A percentile compares a stretch with the other conserved stretches of the same genome.
phyloP scores from a whole-genome alignment of 1,140 invertebrate species.

The Macrobrachium nipponense region DNA sequence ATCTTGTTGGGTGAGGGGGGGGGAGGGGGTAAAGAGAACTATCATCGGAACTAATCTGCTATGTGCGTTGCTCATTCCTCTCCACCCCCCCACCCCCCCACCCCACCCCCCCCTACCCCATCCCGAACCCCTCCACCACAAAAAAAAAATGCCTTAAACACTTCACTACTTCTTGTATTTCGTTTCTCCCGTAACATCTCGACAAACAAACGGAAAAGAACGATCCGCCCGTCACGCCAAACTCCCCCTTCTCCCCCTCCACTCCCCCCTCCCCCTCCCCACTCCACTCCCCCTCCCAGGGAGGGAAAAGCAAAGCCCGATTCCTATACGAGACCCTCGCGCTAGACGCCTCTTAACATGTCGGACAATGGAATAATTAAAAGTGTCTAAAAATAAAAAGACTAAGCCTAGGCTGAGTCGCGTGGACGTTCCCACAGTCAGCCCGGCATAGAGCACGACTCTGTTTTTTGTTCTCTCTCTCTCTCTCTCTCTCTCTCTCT shows the following conservation, averaged over 20 bases:
- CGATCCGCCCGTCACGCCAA: too few species aligned
- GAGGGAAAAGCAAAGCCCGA: too few species aligned
- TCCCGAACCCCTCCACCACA: neutral
- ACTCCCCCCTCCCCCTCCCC: too few species aligned
- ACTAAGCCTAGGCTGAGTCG: constrained; percentile 2
- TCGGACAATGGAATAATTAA: constrained; percentile 45
- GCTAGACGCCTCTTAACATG: too few species aligned
- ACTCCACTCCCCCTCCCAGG: too few species aligned
- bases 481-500: neutral
- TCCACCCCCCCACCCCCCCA: neutral
- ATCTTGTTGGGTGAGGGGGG: neutral
- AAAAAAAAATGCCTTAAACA: too few species aligned
- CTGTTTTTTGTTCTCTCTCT: neutral
- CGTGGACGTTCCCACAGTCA: constrained; percentile 44
- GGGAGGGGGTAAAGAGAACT: constrained; percentile 11
- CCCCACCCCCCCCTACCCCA: neutral
- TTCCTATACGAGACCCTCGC: too few species aligned
- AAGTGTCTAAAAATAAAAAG: constrained; percentile 48
- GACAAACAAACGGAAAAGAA: too few species aligned
- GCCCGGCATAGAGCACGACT: constrained; percentile 33
- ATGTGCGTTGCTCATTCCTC: constrained; percentile 33
- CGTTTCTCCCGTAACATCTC: neutral
- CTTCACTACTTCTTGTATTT: neutral
- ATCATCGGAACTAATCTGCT: constrained; percentile 56
- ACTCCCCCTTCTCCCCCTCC: too few species aligned